Percentiles rank a stretch among this genome's conserved stretches.
Conservation (phyloP, 2,797 vertebrate species). For the Triplophysa bombifrons region DNA sequence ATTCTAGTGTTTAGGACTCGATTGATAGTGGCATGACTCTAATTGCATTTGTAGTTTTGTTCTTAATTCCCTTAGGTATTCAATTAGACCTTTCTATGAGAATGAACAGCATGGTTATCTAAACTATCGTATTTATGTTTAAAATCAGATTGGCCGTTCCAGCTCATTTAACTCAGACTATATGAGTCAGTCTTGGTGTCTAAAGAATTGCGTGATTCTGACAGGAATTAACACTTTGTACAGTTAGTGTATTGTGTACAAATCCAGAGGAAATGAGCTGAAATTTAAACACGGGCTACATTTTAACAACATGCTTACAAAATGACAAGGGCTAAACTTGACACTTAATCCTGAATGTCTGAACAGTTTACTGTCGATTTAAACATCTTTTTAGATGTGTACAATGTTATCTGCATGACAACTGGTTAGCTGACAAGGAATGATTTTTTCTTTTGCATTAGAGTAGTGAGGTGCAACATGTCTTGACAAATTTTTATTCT, state of each 20-base stretch:
- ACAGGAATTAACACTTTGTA: not conserved
- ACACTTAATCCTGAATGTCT: conserved; percentile 24
- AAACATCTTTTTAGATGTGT: conserved; percentile 6
- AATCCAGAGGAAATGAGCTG: not conserved
- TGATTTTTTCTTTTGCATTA: too few species aligned
- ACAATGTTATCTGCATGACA: not conserved
- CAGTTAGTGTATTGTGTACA: not conserved
- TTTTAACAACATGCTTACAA: conserved; percentile 12
- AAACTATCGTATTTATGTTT: not conserved
- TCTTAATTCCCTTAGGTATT: conserved; percentile 44
- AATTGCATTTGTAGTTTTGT: conserved; percentile 48
- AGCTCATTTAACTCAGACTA: conserved; percentile 24
- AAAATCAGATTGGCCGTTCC: conserved; percentile 9
- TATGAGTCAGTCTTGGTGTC: not conserved
- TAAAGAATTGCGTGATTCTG: conserved; percentile 1
- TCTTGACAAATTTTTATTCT: too few species aligned
- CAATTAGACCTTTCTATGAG: conserved; percentile 30
- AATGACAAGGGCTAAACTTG: conserved; percentile 14
- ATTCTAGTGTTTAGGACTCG: conserved; percentile 43
- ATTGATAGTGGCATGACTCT: conserved; percentile 24
- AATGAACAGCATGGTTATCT: not conserved
- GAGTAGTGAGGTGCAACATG: too few species aligned
- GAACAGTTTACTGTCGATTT: conserved; percentile 17
- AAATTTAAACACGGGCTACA: not conserved
- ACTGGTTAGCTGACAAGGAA: too few species aligned